Percentiles rank a stretch among this genome's conserved stretches.
phyloP scores from a whole-genome alignment of 2,797 vertebrate genomes.

The Pyrocephalus nanus region DNA sequence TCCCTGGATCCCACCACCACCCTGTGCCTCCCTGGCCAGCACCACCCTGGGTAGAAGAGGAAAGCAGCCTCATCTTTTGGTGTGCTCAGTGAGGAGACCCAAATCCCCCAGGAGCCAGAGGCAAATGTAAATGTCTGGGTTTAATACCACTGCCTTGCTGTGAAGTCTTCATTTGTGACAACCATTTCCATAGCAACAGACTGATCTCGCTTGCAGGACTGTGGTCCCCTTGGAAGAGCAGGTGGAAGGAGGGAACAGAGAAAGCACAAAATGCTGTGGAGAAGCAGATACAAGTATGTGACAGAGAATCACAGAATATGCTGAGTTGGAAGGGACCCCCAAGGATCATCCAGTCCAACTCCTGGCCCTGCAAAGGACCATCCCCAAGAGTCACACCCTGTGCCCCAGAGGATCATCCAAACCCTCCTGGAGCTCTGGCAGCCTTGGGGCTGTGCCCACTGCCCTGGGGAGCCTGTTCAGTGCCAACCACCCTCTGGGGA shows the following conservation, averaged over 20 bases:
- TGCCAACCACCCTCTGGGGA: not conserved
- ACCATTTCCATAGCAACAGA: slow-evolving; percentile 68
- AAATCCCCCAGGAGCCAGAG: not conserved
- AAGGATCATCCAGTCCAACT: not conserved
- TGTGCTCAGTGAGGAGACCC: not conserved
- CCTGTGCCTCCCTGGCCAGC: not conserved
- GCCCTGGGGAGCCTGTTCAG: not conserved
- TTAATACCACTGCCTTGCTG: slow-evolving; percentile 22
- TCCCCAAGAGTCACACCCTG: not conserved
- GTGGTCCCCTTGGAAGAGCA: slow-evolving; percentile 17
- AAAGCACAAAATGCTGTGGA: not conserved
- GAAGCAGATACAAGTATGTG: not conserved
- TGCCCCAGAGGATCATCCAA: not conserved
- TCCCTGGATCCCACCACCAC: not conserved
- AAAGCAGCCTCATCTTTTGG: not conserved
- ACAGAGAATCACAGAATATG: not conserved
- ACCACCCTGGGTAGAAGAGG: not conserved
- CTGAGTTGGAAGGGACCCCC: not conserved
- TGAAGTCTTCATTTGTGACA: slow-evolving; percentile 61
- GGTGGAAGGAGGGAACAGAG: not conserved
- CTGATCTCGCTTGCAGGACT: not conserved
- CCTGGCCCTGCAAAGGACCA: not conserved
- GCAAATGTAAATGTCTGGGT: slow-evolving; percentile 36
- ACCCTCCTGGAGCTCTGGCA: not conserved
- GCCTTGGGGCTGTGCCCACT: not conserved